Evolutionary conservation across 2,888 invertebrate species (phyloP).

Genomic region (Nematopogon swammerdamellus): DNA sequence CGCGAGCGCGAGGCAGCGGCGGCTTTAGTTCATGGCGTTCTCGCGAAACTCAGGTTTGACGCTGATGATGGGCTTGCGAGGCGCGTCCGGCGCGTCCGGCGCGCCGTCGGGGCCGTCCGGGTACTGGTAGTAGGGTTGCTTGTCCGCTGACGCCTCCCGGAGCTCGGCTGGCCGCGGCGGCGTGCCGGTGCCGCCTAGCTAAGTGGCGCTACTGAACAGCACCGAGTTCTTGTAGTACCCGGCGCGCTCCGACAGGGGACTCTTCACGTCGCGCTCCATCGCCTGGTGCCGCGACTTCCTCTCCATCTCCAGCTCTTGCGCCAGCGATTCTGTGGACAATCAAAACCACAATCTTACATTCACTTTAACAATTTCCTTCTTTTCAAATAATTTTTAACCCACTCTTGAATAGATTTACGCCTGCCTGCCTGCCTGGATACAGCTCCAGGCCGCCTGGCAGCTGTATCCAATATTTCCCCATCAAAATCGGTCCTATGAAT

Average conservation of each 20-base stretch:
- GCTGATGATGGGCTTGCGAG: slow-evolving; percentile 51
- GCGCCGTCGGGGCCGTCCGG: slow-evolving; percentile 37
- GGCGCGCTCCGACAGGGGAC: slow-evolving; percentile 76
- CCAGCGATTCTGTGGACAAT: slow-evolving; percentile 72
- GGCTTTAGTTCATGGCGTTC: slow-evolving; percentile 16
- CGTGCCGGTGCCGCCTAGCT: slow-evolving; percentile 30
- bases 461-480: too few species aligned
- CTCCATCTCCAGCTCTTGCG: slow-evolving; percentile 85
- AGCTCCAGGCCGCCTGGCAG: too few species aligned
- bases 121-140: slow-evolving; percentile 19
- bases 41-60: slow-evolving; percentile 54
- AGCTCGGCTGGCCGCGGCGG: slow-evolving; percentile 25
- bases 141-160: slow-evolving; percentile 1
- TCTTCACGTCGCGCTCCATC: slow-evolving; percentile 80
- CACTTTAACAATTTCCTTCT: too few species aligned
- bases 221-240: slow-evolving; percentile 89
- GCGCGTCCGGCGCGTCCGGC: slow-evolving; percentile 21
- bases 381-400: too few species aligned
- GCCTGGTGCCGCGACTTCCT: slow-evolving; percentile 79
- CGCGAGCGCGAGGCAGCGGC: too few species aligned
- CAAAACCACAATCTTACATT: too few species aligned
- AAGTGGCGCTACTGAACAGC: slow-evolving; percentile 84
- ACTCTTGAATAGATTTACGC: too few species aligned
- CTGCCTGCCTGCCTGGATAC: too few species aligned
- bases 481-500: too few species aligned